Evolutionary conservation across 37 sponge, comb jelly and placozoan genomes (phyloP), one percentile per base, ranked within the genome.

Genomic region (Sycon ciliatum): DNA sequence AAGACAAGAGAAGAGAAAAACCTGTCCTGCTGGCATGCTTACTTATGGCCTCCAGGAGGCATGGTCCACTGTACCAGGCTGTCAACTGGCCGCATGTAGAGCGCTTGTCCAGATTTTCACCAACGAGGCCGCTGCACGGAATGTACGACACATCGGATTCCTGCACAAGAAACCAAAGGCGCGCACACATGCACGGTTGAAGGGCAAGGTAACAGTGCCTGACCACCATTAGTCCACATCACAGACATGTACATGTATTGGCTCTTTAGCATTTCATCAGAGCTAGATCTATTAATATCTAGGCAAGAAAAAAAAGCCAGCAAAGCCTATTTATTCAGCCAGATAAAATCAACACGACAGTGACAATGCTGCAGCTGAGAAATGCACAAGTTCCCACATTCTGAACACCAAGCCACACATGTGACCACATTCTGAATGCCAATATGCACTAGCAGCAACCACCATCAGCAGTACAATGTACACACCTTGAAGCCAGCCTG

Each of bases 101-200:
- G 0, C 38, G 32, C 28, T 74, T 37, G 3, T 71, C 23, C 24
- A 98, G 77, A 67, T 98, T 98, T 26, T 82, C 93, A 4, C 99
- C 99, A 39, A 80, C 82, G 28, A 92, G 33, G 3, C 99, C 99
- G 76, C 89, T 87, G 71, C 91, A 89, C 0, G 99, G 99, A 13
- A 98, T 77, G 71, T 84, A 95, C 33, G 37, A 64, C 16, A 89
- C 67, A 71, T 95, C 91, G 38, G 64, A 20, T 16, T 91, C 92
- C 92, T 91, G 33, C 1, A 66, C 11, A 60, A 54, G 32, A 60
- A 22, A 30, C 9, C 16, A 23, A 22, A 28, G 22, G 16, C 24
- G 11, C 9, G 63, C 7, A 60, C 9, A 60, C 63, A 28, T 28
- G n/a, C n/a, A n/a, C n/a, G n/a, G n/a, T n/a, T n/a, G n/a, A n/a